Evolutionary conservation across 1,140 invertebrate genomes (phyloP).

Genomic region (Caenorhabditis remanei): DNA sequence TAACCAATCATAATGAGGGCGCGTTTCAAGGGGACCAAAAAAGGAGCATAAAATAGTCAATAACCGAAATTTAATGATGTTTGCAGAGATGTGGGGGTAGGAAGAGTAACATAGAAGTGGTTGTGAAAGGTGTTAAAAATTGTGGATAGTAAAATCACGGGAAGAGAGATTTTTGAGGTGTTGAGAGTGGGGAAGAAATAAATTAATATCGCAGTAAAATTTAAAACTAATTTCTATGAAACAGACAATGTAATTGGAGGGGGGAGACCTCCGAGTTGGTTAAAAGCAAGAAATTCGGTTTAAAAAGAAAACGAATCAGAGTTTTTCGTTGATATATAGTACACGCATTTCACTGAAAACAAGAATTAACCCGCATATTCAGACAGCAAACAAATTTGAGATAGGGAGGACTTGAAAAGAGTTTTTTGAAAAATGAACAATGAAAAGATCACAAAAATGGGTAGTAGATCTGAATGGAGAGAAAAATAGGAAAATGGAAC

Average conservation of each 20-base stretch:
- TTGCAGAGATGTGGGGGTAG: not conserved
- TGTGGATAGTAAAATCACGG: slow-evolving; percentile 16
- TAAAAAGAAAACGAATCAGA: not conserved
- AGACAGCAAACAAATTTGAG: slow-evolving; percentile 47
- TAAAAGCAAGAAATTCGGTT: not conserved
- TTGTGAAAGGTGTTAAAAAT: slow-evolving; percentile 8
- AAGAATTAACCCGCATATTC: slow-evolving; percentile 46
- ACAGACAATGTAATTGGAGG: not conserved
- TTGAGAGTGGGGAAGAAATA: not conserved
- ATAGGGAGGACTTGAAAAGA: not conserved
- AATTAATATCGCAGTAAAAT: slow-evolving; percentile 29
- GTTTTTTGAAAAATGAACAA: not conserved
- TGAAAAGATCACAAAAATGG: slow-evolving; percentile 29
- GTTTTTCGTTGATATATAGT: slow-evolving; percentile 29
- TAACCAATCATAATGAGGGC: slow-evolving; percentile 38
- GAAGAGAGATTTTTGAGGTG: slow-evolving; percentile 28
- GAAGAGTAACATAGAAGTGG: slow-evolving; percentile 26
- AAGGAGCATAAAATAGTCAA: slow-evolving; percentile 35
- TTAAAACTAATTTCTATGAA: slow-evolving; percentile 7
- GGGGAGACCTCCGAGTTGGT: not conserved
- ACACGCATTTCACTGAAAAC: slow-evolving; percentile 54
- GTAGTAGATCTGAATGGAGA: slow-evolving; percentile 9
- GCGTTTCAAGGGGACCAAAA: not conserved
- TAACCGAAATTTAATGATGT: slow-evolving; percentile 55
- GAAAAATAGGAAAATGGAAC: not conserved